phyloP scores from a whole-genome alignment of 1,140 invertebrate species.

The Aphelenchoides fujianensis region DNA sequence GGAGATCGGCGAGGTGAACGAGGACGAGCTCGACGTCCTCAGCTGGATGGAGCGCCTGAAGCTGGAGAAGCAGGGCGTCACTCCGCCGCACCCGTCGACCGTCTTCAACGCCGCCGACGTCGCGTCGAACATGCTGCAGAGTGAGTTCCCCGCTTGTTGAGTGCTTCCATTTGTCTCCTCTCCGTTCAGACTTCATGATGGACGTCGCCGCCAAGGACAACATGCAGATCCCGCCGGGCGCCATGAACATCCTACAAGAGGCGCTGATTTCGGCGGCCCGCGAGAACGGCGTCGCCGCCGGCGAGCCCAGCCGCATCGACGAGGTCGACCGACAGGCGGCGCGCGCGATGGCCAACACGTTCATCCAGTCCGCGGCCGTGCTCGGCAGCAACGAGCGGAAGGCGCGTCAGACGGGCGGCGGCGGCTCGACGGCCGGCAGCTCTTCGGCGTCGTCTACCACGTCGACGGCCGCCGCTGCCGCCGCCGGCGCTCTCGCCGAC shows the following conservation, averaged over 20 bases:
- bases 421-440: neutral
- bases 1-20: neutral
- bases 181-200: neutral
- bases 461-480: too few species aligned
- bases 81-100: neutral
- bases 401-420: too few species aligned
- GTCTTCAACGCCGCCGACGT: neutral
- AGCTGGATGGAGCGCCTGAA: conserved; percentile 9
- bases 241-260: conserved; percentile 3
- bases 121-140: neutral
- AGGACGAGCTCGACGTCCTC: neutral
- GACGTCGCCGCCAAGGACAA: neutral
- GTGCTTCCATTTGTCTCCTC: neutral
- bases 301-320: neutral
- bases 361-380: conserved; percentile 4
- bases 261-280: neutral
- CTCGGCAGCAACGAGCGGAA: neutral
- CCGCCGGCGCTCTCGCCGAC: too few species aligned
- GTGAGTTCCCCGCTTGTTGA: neutral
- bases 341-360: neutral
- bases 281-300: neutral
- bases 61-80: conserved; percentile 4
- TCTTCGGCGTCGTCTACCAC: neutral
- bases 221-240: neutral
- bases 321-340: neutral